Conservation (phyloP, 2,113 vertebrate genomes). For the Pterocles gutturalis region DNA sequence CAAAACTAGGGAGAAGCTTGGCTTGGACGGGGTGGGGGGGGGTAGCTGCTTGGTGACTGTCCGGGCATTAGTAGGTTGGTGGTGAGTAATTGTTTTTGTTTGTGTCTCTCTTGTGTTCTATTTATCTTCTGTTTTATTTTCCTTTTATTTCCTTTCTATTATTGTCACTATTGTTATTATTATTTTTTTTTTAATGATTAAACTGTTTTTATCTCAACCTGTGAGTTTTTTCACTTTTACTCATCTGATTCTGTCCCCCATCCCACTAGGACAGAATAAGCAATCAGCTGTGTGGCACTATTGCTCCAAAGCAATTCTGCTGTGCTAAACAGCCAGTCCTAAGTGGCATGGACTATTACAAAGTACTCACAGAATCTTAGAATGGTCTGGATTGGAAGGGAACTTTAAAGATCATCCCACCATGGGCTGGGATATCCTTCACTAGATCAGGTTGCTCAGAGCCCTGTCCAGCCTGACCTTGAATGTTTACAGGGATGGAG, state of each 20-base stretch:
- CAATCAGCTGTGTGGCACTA: accelerated
- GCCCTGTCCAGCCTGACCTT: not conserved
- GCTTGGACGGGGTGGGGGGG: accelerated
- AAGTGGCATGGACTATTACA: not conserved
- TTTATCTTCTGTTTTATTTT: not conserved
- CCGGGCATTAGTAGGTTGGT: accelerated
- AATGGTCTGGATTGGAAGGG: not conserved
- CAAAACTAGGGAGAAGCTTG: not conserved
- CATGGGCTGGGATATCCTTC: not conserved
- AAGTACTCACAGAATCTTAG: not conserved
- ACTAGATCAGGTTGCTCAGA: not conserved
- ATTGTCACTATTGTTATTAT: not conserved
- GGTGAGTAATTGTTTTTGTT: not conserved
- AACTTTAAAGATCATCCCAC: not conserved
- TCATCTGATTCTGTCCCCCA: not conserved
- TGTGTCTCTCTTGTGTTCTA: not conserved
- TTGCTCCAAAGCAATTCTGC: not conserved
- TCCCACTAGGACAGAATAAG: accelerated
- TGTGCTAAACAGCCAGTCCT: not conserved
- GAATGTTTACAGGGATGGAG: not conserved
- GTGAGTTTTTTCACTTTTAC: not conserved
- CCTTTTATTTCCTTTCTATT: not conserved
- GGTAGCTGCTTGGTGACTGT: not conserved
- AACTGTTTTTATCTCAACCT: not conserved
- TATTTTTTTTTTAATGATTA: not conserved